Base-by-base conservation (phyloP, 2,797 vertebrate genomes). In the Antrozous pallidus region DNA sequence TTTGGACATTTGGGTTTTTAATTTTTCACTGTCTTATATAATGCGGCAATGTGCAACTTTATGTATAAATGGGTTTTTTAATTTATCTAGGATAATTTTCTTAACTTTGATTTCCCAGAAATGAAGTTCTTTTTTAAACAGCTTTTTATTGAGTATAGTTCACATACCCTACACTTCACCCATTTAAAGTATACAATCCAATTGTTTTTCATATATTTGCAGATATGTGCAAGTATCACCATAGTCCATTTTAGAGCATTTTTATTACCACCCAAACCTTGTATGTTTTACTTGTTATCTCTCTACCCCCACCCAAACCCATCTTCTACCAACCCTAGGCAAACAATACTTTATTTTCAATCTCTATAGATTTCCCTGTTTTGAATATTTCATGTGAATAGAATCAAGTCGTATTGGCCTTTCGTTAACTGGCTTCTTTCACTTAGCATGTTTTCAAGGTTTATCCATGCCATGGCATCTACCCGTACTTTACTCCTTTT, bases 61-160 rank as follows among this genome's bases (percentile, higher is more conserved):
- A 22, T 83, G n/a, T 31, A 77, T 40, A 92, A 92, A 77, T 38
- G 8, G 24, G 24, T 70, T 95, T 93, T 81, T 88, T 90, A 45
- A 31, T 49, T 96, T 93, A 80, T 56, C 83, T 87, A 67, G 70
- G n/a, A n/a, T 95, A 74, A 81, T 88, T 94, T 93, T 92, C 65
- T 93, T 91, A 93, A 93, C n/a, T 91, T 75, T 73, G 8, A 88
- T 80, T 75, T 94, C 20, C 20, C 38, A 84, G 24, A 67, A 95
- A 91, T 67, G 4, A 80, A 93, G 75, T 71, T 54, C 18, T 80
- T 93, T 79, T 90, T 61, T 45, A 87, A 83, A 88, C 16, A 54
- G 38, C 82, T 75, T 51, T 51, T 51, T 51, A 20, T 20, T 51
- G 49, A 51, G 49, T 51, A 51, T 38, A 73, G 14, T 81, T 96